A percentile compares a stretch with the other conserved stretches of the same genome.
Evolutionary conservation across 2,797 vertebrate genomes (phyloP).

Genomic region (Ara ararauna): DNA sequence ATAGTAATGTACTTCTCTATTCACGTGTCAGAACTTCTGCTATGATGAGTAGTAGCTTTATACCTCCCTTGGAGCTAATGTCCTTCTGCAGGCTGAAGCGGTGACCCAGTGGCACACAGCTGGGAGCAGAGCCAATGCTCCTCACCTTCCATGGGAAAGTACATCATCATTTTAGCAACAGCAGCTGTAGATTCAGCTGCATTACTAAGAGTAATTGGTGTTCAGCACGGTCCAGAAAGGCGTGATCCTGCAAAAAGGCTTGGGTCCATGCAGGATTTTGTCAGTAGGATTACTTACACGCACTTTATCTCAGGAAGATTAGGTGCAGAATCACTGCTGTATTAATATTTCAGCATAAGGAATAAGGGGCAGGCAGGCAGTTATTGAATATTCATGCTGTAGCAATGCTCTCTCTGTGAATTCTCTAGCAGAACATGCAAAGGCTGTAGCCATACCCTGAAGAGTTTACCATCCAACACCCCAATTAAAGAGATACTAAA

Average conservation of each 20-base stretch:
- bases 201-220: not conserved
- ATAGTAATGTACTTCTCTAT: not conserved
- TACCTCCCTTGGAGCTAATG: not conserved
- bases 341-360: slow-evolving; percentile 34
- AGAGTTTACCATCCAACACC: slow-evolving; percentile 1
- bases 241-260: not conserved
- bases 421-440: slow-evolving; percentile 13
- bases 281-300: not conserved
- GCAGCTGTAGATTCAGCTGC: not conserved
- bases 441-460: slow-evolving; percentile 1
- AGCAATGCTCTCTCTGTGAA: not conserved
- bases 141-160: accelerated
- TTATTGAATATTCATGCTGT: slow-evolving; percentile 6
- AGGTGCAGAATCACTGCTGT: slow-evolving; percentile 8
- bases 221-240: not conserved
- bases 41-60: not conserved
- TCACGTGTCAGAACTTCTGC: not conserved
- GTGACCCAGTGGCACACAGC: not conserved
- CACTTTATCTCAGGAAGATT: not conserved
- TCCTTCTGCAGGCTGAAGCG: not conserved
- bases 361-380: slow-evolving; percentile 17
- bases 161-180: not conserved
- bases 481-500: not conserved
- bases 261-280: not conserved
- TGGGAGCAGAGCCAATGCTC: not conserved